phyloP scores from a whole-genome alignment of 2,113 vertebrate species.

The Erinaceus europaeus region DNA sequence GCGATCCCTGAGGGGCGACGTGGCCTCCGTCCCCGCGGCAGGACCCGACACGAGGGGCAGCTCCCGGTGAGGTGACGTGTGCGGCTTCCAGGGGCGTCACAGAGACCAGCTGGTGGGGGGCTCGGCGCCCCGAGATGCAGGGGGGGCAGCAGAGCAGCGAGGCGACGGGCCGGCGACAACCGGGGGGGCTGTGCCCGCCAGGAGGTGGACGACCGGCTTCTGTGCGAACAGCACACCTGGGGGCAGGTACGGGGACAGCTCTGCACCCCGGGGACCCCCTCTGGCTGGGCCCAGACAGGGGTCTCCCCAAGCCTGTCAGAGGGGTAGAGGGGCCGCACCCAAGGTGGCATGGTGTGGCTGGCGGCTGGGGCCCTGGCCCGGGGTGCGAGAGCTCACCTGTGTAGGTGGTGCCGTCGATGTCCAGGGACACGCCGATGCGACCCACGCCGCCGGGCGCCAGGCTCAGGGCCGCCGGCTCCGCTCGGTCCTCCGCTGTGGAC shows the following conservation, averaged over 20 bases:
- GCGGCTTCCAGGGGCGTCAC: no score
- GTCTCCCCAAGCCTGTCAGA: no score
- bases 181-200: slow-evolving; percentile 81
- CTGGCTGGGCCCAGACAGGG: no score
- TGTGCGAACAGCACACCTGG: slow-evolving; percentile 87
- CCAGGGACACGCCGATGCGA: slow-evolving; percentile 89
- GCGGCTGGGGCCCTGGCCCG: background rate
- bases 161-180: slow-evolving; percentile 78
- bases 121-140: slow-evolving; percentile 87
- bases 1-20: slow-evolving; percentile 84
- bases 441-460: slow-evolving; percentile 81
- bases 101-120: slow-evolving; percentile 89
- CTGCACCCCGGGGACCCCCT: no score
- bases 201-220: slow-evolving; percentile 85
- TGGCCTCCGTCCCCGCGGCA: slow-evolving; percentile 70
- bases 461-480: slow-evolving; percentile 78
- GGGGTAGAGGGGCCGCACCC: no score
- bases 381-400: slow-evolving; percentile 77
- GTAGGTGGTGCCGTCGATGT: slow-evolving; percentile 87
- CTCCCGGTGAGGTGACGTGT: no score
- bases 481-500: slow-evolving; percentile 81
- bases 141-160: slow-evolving; percentile 86
- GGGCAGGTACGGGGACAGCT: background rate
- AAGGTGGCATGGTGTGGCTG: no score
- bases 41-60: slow-evolving; percentile 77